phyloP scores from a whole-genome alignment of 30 jellyfish, hydroid and myxozoan genomes.

The Pseudorhiza aurosa region DNA sequence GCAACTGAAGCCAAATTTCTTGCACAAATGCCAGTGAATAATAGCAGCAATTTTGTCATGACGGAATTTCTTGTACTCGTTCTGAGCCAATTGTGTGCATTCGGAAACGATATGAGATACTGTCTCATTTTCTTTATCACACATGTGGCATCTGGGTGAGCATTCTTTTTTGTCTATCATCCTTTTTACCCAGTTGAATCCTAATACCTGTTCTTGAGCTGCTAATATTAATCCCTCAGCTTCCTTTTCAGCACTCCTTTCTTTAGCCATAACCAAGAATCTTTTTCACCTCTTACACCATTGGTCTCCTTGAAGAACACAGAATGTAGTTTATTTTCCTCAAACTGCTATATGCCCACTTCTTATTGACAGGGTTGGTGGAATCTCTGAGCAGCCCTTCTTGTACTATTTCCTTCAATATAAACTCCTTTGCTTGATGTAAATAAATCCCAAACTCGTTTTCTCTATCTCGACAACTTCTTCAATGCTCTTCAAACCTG shows the following conservation, averaged over 20 bases:
- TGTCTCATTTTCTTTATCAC: constrained; percentile 25
- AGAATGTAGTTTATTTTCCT: constrained; percentile 18
- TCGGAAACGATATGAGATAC: constrained; percentile 13
- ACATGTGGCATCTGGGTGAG: constrained; percentile 28
- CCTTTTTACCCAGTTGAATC: constrained; percentile 1
- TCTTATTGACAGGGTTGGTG: neutral
- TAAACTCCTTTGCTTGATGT: neutral
- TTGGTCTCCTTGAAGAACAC: constrained; percentile 13
- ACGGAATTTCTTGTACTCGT: too few relatives aligned
- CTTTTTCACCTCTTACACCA: constrained; percentile 7
- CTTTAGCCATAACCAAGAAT: constrained; percentile 17
- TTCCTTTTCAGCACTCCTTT: constrained; percentile 19
- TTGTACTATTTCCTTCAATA: constrained; percentile 10
- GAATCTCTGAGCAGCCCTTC: constrained; percentile 12
- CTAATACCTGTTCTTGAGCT: neutral
- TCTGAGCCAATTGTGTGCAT: too few relatives aligned
- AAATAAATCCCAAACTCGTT: neutral
- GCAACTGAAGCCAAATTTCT: too few relatives aligned
- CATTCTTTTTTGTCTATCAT: too few relatives aligned
- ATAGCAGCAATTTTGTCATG: neutral
- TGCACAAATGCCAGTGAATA: constrained; percentile 2
- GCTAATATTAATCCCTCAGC: too few relatives aligned
- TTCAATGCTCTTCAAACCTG: neutral
- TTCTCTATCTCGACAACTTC: neutral
- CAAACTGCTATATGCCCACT: neutral